Evolutionary conservation across 1,140 invertebrate genomes (phyloP).

Genomic region (Zaprionus gabonicus): DNA sequence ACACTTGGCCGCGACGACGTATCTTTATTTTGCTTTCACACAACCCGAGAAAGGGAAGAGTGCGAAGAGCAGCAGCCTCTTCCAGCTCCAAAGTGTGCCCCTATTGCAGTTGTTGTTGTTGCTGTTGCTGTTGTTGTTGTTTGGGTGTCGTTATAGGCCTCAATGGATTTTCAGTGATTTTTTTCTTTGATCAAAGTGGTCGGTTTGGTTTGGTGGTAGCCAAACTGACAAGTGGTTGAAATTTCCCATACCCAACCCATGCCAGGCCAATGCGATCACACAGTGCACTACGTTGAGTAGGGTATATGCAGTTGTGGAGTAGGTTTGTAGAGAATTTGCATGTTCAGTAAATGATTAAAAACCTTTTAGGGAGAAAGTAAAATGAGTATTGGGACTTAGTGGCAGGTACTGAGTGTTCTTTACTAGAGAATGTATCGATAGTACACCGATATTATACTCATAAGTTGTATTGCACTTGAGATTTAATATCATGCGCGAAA

Average conservation of each 20-base stretch:
- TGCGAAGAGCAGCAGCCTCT: slow-evolving; percentile 30
- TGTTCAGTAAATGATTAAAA: neutral
- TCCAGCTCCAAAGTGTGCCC: slow-evolving; percentile 49
- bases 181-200: slow-evolving; percentile 77
- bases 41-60: slow-evolving; percentile 30
- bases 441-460: neutral
- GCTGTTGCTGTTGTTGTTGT: slow-evolving; percentile 35
- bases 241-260: slow-evolving; percentile 63
- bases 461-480: neutral
- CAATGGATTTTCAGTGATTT: slow-evolving; percentile 78
- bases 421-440: neutral
- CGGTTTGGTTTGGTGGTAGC: slow-evolving; percentile 61
- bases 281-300: neutral
- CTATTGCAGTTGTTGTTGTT: slow-evolving; percentile 40
- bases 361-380: neutral
- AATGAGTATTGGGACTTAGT: neutral
- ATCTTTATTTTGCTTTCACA: slow-evolving; percentile 79
- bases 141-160: slow-evolving; percentile 73
- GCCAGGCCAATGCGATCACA: slow-evolving; percentile 34
- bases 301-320: neutral
- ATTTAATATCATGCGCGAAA: neutral
- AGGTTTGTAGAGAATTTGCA: neutral
- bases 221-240: slow-evolving; percentile 69
- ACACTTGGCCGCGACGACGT: slow-evolving; percentile 76
- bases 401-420: neutral